Percentiles rank a stretch among this genome's conserved stretches.
phyloP scores from a whole-genome alignment of 1,140 invertebrate species.

The Aphidius ervi region DNA sequence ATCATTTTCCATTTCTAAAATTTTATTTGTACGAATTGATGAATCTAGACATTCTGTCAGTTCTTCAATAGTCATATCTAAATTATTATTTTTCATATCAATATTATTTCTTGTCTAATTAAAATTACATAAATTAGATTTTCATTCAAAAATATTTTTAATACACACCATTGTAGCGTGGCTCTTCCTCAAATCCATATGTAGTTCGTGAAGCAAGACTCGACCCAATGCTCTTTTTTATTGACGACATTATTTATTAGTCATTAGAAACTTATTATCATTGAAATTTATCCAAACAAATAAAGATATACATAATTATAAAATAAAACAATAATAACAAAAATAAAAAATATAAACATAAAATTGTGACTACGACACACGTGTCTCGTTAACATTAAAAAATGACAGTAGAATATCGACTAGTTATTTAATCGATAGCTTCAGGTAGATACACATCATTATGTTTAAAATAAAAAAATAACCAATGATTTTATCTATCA shows the following conservation, averaged over 20 bases:
- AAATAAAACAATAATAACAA: too few species aligned
- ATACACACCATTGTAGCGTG: slow-evolving; percentile 23
- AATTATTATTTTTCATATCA: not conserved
- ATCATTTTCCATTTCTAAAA: slow-evolving; percentile 38
- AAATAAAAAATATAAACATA: too few species aligned
- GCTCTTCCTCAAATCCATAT: slow-evolving; percentile 23
- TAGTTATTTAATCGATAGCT: too few species aligned
- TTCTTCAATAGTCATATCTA: slow-evolving; percentile 33
- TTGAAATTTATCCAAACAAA: too few species aligned
- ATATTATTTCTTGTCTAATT: slow-evolving; percentile 10
- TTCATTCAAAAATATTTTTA: slow-evolving; percentile 12
- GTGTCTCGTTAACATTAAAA: too few species aligned
- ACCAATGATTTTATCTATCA: too few species aligned
- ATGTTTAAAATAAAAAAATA: too few species aligned
- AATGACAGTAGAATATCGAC: too few species aligned
- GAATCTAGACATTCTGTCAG: slow-evolving; percentile 28
- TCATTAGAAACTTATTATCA: too few species aligned
- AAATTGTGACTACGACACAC: too few species aligned
- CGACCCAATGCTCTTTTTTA: slow-evolving; percentile 14
- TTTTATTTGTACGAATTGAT: slow-evolving; percentile 25
- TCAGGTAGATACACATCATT: too few species aligned
- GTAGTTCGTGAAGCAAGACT: slow-evolving; percentile 23
- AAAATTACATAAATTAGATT: slow-evolving; percentile 20
- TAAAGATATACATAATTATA: too few species aligned
- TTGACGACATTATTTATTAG: slow-evolving; percentile 15